phyloP scores from a whole-genome alignment of 2,113 vertebrate species.

The Oryzias javanicus region DNA sequence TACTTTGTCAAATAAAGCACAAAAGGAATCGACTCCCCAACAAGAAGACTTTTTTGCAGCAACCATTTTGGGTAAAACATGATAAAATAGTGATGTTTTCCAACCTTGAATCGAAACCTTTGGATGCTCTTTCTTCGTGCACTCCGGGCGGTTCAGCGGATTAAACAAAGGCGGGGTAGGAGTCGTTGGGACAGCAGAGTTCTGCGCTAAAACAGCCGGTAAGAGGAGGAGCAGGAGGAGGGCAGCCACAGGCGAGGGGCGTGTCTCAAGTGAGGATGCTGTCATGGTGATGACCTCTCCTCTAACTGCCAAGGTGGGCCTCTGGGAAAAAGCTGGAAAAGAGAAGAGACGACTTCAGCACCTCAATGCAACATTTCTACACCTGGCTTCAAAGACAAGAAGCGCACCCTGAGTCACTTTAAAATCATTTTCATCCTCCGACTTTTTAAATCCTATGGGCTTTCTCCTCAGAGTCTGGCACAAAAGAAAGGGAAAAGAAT shows the following conservation, averaged over 20 bases:
- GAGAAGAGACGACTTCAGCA: constrained; percentile 32
- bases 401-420: constrained; percentile 33
- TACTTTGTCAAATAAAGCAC: too few species aligned
- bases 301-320: constrained; percentile 81
- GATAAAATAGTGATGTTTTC: constrained; percentile 33
- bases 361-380: constrained; percentile 32
- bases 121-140: constrained; percentile 88
- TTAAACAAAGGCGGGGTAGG: constrained; percentile 49
- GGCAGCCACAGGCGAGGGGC: constrained; percentile 78
- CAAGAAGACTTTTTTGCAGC: neutral
- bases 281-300: constrained; percentile 86
- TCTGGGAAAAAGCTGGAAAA: constrained; percentile 79
- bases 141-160: constrained; percentile 74
- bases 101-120: constrained; percentile 91
- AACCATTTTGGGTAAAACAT: neutral
- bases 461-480: constrained; percentile 1
- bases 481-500: constrained; percentile 2
- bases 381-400: constrained; percentile 32
- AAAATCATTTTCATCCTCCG: constrained; percentile 28
- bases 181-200: constrained; percentile 57
- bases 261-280: constrained; percentile 77
- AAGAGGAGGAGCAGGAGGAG: constrained; percentile 76
- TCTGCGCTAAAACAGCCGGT: constrained; percentile 75
- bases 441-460: constrained; percentile 36
- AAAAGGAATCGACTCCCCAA: too few species aligned